Conservation (phyloP, 2,113 vertebrate genomes). For the Ciconia maguari region DNA sequence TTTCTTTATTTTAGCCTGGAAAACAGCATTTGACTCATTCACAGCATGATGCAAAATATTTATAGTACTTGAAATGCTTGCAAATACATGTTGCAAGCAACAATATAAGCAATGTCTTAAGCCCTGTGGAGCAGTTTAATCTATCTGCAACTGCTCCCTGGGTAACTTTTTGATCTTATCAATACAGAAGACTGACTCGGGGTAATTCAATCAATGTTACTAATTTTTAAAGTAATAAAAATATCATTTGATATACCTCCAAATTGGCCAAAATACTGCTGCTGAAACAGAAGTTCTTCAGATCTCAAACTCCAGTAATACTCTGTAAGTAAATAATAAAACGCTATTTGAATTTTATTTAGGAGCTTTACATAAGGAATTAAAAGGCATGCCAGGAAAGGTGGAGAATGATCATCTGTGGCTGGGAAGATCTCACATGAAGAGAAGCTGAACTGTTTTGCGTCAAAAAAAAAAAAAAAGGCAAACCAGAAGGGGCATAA, state of each 20-base stretch:
- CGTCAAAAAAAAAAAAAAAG: not conserved
- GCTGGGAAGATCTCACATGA: not conserved
- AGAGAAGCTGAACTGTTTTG: not conserved
- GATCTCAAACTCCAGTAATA: not conserved
- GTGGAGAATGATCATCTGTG: not conserved
- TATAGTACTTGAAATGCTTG: conserved; percentile 10
- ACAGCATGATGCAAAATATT: conserved; percentile 4
- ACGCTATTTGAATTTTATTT: not conserved
- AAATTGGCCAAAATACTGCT: not conserved
- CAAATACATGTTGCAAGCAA: not conserved
- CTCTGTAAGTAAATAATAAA: not conserved
- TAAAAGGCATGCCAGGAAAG: not conserved
- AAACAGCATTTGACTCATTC: conserved; percentile 24
- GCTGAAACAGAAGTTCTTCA: not conserved
- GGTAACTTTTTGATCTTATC: not conserved
- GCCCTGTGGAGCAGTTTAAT: not conserved
- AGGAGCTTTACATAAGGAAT: not conserved
- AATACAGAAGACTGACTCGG: not conserved
- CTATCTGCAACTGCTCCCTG: not conserved
- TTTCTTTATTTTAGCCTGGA: conserved; percentile 18
- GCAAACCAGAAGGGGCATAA: not conserved
- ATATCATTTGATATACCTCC: not conserved
- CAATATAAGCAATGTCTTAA: not conserved
- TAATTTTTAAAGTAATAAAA: conserved; percentile 13
- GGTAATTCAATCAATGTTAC: not conserved